Conservation (phyloP, 2,888 invertebrate genomes). For the Epirrita christyi region DNA sequence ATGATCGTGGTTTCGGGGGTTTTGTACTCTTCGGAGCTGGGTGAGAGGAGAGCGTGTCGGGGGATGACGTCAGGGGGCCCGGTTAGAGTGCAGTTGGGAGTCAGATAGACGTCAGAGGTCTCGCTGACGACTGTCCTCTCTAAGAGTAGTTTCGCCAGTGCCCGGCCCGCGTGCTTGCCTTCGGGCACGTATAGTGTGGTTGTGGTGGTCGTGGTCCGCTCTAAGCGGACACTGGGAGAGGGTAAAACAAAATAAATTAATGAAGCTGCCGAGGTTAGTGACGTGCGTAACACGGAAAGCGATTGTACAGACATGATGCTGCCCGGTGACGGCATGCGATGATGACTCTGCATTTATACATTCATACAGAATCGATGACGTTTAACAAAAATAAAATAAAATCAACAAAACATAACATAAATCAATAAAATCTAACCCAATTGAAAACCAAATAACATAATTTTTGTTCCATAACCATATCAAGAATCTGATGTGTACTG, state of each 20-base stretch:
- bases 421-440: neutral
- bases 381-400: neutral
- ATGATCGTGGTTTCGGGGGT: slow-evolving; percentile 62
- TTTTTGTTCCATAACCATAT: neutral
- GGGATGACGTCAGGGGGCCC: slow-evolving; percentile 71
- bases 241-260: slow-evolving; percentile 58
- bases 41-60: slow-evolving; percentile 54
- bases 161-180: slow-evolving; percentile 55
- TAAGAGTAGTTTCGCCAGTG: slow-evolving; percentile 62
- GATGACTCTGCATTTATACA: neutral
- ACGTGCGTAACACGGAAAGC: slow-evolving; percentile 55
- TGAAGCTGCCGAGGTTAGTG: slow-evolving; percentile 62
- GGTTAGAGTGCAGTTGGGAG: slow-evolving; percentile 65
- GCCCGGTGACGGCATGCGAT: slow-evolving; percentile 12
- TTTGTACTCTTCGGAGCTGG: slow-evolving; percentile 57
- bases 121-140: slow-evolving; percentile 58
- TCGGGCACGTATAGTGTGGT: slow-evolving; percentile 55
- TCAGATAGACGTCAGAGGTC: slow-evolving; percentile 63
- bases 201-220: slow-evolving; percentile 56
- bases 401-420: neutral
- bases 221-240: slow-evolving; percentile 59
- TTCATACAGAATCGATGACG: neutral
- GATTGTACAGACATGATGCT: slow-evolving; percentile 42
- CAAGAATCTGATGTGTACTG: neutral
- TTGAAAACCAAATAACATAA: neutral